Evolutionary conservation across 1,140 invertebrate species (phyloP).

Genomic region (Brevipalpus yothersi): DNA sequence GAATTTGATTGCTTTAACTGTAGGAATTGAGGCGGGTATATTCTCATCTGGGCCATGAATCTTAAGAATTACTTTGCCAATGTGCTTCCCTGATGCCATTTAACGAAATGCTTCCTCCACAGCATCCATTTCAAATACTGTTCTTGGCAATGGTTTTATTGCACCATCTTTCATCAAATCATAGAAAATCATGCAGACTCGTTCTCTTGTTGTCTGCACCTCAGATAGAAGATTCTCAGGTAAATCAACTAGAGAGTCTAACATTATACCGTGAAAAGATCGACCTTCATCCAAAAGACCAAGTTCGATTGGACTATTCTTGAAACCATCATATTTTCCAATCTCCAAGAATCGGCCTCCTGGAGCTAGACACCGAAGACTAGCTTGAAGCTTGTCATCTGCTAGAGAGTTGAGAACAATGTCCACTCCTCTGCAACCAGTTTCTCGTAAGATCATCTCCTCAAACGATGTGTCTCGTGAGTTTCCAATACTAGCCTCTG

Average conservation of each 20-base stretch:
- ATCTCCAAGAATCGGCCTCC: constrained; percentile 88
- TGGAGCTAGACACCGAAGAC: constrained; percentile 58
- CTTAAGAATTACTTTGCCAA: constrained; percentile 61
- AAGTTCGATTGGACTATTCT: constrained; percentile 43
- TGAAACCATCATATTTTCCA: constrained; percentile 82
- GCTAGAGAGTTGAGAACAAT: constrained; percentile 38
- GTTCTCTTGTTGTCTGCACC: too few species aligned
- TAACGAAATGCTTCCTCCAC: constrained; percentile 79
- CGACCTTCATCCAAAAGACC: constrained; percentile 52
- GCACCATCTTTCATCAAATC: constrained; percentile 38
- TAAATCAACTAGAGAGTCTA: constrained; percentile 60
- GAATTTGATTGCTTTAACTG: constrained; percentile 36
- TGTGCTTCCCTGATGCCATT: constrained; percentile 92
- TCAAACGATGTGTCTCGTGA: constrained; percentile 79
- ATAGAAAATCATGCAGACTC: too few species aligned
- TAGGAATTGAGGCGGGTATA: constrained; percentile 30
- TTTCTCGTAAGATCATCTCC: constrained; percentile 47
- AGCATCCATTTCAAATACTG: constrained; percentile 53
- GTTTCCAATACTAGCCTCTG: constrained; percentile 59
- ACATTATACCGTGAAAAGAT: constrained; percentile 77
- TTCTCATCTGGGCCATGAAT: constrained; percentile 37
- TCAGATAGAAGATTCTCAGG: neutral
- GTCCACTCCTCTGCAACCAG: constrained; percentile 41
- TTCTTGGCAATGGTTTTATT: constrained; percentile 52
- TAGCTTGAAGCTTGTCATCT: constrained; percentile 55